A percentile compares a stretch with the other conserved stretches of the same genome.
Evolutionary conservation across 2,113 vertebrate genomes (phyloP).

Genomic region (Catharus fuscescens): DNA sequence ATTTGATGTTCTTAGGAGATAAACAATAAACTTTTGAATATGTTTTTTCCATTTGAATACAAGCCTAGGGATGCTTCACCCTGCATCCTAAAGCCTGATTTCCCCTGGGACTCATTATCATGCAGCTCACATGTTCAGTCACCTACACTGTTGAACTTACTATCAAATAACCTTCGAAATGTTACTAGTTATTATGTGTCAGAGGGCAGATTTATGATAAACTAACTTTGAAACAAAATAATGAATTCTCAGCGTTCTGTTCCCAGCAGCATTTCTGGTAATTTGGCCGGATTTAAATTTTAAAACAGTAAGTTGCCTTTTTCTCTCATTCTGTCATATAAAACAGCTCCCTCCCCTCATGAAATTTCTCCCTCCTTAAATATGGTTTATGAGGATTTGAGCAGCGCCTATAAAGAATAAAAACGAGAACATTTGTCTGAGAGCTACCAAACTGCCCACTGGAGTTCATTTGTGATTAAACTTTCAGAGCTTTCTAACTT

Average conservation of each 20-base stretch:
- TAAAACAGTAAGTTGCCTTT: slow-evolving; percentile 63
- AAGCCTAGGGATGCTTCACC: slow-evolving; percentile 61
- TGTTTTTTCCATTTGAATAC: slow-evolving; percentile 72
- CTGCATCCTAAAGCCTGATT: slow-evolving; percentile 73
- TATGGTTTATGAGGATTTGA: slow-evolving; percentile 43
- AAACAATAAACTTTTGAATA: slow-evolving; percentile 75
- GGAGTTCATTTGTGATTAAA: slow-evolving; percentile 40
- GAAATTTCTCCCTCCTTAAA: slow-evolving; percentile 50
- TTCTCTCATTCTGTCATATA: slow-evolving; percentile 44
- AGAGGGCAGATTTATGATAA: slow-evolving; percentile 80
- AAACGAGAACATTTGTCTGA: slow-evolving; percentile 56
- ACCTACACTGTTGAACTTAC: slow-evolving; percentile 78
- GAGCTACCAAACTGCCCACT: slow-evolving; percentile 30
- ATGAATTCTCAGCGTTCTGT: slow-evolving; percentile 63
- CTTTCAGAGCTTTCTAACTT: slow-evolving; percentile 27
- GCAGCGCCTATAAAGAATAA: slow-evolving; percentile 33
- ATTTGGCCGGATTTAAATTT: slow-evolving; percentile 72
- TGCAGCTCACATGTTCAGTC: slow-evolving; percentile 75
- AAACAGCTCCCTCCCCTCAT: slow-evolving; percentile 6
- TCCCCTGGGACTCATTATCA: slow-evolving; percentile 76
- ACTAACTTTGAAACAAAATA: slow-evolving; percentile 77
- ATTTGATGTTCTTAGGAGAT: slow-evolving; percentile 67
- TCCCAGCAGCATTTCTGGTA: slow-evolving; percentile 63
- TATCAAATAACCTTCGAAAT: slow-evolving; percentile 79
- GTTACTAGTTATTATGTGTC: slow-evolving; percentile 76